These are phyloP conservation scores for Dendrolimus pini DNA, from an alignment of 2,888 invertebrate genomes.

Conservation along the genomic window DNA sequence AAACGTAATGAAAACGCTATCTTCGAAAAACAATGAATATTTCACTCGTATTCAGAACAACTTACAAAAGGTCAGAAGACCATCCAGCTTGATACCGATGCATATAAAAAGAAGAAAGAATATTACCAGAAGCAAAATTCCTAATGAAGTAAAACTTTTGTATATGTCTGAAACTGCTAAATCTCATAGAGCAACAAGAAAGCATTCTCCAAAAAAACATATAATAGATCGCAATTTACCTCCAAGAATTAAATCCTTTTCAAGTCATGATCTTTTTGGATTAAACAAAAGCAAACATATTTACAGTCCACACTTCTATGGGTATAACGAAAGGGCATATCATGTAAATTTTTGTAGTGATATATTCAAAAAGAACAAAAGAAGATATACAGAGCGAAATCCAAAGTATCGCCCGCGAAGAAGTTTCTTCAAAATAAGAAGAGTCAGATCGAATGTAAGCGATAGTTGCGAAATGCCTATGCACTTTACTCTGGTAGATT, in stretches of 20 bases:
- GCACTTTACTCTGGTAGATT: conserved; percentile 3
- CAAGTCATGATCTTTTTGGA: conserved; percentile 18
- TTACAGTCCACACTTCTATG: background rate
- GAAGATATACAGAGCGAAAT: background rate
- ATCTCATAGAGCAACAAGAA: background rate
- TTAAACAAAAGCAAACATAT: conserved; percentile 15
- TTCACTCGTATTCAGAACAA: background rate
- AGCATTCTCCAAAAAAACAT: background rate
- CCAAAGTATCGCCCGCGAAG: background rate
- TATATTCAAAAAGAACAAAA: background rate
- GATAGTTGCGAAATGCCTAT: conserved; percentile 1
- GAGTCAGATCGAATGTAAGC: background rate
- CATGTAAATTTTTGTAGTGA: background rate
- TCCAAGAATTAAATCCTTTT: background rate
- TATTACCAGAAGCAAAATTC: background rate
- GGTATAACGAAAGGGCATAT: background rate
- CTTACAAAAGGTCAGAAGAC: background rate
- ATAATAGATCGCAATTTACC: background rate
- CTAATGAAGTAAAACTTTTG: conserved; percentile 14
- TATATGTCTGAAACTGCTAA: conserved; percentile 10
- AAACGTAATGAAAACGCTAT: background rate
- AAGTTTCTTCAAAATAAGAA: background rate
- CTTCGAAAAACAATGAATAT: background rate
- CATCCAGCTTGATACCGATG: background rate
- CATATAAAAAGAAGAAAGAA: background rate